Percentiles rank a stretch among this genome's conserved stretches.
phyloP scores from a whole-genome alignment of 2,113 vertebrate genomes.

The Parus major region DNA sequence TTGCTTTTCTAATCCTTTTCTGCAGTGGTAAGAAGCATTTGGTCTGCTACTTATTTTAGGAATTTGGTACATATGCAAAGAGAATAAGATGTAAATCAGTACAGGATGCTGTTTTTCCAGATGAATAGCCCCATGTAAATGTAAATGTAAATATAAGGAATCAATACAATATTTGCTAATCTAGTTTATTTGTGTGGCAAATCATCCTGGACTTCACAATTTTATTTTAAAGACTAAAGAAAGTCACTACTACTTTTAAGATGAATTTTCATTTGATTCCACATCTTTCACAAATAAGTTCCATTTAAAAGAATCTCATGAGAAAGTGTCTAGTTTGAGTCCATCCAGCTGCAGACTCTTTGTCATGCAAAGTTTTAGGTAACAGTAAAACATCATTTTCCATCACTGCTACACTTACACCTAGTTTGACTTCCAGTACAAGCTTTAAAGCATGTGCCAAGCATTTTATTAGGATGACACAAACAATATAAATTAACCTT shows the following conservation, averaged over 20 bases:
- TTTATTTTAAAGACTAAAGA: background rate
- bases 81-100: background rate
- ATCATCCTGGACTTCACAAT: background rate
- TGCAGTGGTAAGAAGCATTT: background rate
- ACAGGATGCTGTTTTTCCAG: background rate
- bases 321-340: background rate
- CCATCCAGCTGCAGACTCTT: background rate
- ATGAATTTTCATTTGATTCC: background rate
- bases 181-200: background rate
- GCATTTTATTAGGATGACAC: conserved; percentile 8
- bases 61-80: background rate
- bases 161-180: background rate
- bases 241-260: background rate
- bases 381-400: background rate
- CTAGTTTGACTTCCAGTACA: conserved; percentile 7
- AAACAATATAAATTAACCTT: background rate
- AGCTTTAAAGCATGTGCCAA: conserved; percentile 6
- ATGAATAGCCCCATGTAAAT: background rate
- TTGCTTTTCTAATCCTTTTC: background rate
- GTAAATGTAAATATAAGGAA: background rate
- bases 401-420: background rate
- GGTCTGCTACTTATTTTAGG: background rate
- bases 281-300: conserved; percentile 13
- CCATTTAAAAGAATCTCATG: background rate
- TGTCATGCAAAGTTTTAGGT: conserved; percentile 1